Evolutionary conservation across 1,140 invertebrate species (phyloP).

Genomic region (Bombus vancouverensis): DNA sequence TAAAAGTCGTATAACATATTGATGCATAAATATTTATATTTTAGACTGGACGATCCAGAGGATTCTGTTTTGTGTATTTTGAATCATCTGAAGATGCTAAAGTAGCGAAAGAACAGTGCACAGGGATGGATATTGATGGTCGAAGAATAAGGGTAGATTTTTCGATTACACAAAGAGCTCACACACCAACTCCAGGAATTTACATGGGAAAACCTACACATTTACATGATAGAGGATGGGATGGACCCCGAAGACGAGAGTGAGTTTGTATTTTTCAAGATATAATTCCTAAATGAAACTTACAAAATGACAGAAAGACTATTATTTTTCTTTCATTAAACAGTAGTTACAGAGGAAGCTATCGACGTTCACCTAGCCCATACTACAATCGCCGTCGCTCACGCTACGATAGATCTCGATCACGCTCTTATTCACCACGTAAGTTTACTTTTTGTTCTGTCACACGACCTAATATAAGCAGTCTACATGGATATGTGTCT

Average conservation of each 20-base stretch:
- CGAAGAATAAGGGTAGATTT: constrained; percentile 97
- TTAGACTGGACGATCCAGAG: constrained; percentile 94
- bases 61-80: constrained; percentile 99
- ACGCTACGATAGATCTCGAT: constrained; percentile 89
- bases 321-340: constrained; percentile 40
- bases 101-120: constrained; percentile 96
- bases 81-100: constrained; percentile 94
- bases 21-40: constrained; percentile 17
- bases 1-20: not conserved
- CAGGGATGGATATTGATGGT: constrained; percentile 97
- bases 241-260: constrained; percentile 81
- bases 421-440: constrained; percentile 94
- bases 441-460: constrained; percentile 81
- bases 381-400: constrained; percentile 84
- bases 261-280: constrained; percentile 76
- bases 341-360: constrained; percentile 77
- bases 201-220: constrained; percentile 97
- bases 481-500: constrained; percentile 72
- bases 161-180: constrained; percentile 98
- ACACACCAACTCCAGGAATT: constrained; percentile 98
- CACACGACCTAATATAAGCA: constrained; percentile 70
- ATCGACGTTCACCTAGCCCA: constrained; percentile 86
- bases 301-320: not conserved
- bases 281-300: not conserved
- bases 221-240: constrained; percentile 75